Conservation (phyloP, 2,888 invertebrate genomes). For the Drosophila paracracens region DNA sequence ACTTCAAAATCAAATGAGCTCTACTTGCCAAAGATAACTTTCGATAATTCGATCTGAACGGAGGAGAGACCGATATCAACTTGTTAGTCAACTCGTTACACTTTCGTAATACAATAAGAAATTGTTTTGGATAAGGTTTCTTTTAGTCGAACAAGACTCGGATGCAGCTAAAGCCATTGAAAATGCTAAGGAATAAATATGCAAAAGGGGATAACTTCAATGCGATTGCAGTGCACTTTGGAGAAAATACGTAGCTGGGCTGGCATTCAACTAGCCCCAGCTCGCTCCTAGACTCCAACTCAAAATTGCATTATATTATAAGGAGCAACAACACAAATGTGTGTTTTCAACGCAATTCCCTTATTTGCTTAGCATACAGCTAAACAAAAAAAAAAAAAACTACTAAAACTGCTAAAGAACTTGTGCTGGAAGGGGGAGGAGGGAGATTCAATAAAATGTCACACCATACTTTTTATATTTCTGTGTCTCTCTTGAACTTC, state of each 20-base stretch:
- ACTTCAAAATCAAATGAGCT: not conserved
- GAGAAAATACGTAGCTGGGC: not conserved
- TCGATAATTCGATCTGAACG: not conserved
- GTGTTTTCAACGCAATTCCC: not conserved
- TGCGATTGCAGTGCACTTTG: not conserved
- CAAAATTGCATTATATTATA: not conserved
- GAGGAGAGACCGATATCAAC: not conserved
- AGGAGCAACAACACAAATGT: not conserved
- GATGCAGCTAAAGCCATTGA: not conserved
- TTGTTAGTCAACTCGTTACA: not conserved
- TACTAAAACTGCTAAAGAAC: not conserved
- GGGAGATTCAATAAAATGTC: constrained; percentile 35
- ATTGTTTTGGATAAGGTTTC: not conserved
- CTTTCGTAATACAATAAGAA: not conserved
- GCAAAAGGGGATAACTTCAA: not conserved
- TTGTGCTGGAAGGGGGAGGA: not conserved
- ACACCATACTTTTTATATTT: constrained; percentile 9
- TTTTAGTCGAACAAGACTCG: not conserved
- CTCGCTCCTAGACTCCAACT: not conserved
- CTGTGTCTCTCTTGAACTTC: constrained; percentile 16
- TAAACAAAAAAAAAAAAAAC: not conserved
- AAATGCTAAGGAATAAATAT: not conserved
- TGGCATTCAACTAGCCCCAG: not conserved
- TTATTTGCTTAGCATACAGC: not conserved
- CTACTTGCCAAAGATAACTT: not conserved